Percentiles rank a stretch among this genome's conserved stretches.
Evolutionary conservation across 2,113 vertebrate genomes (phyloP).

Genomic region (Heterotis niloticus): DNA sequence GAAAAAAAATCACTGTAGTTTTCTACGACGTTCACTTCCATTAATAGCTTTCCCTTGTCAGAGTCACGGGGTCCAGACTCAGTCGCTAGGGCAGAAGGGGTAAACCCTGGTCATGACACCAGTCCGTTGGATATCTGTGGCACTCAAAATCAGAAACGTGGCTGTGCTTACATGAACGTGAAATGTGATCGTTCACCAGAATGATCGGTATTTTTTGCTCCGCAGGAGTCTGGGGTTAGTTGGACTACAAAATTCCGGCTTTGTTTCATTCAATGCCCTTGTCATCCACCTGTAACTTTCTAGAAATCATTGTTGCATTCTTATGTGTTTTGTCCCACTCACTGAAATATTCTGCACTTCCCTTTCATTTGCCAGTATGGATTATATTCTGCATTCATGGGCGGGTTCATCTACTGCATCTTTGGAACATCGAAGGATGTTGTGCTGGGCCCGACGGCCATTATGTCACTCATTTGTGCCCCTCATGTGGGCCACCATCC

Average conservation of each 20-base stretch:
- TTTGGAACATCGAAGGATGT: slow-evolving; percentile 92
- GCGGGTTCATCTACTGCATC: slow-evolving; percentile 86
- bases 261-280: neutral
- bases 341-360: neutral
- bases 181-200: too few relatives aligned
- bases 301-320: neutral
- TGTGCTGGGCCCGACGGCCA: slow-evolving; percentile 90
- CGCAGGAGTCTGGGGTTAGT: too few relatives aligned
- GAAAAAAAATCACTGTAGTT: too few relatives aligned
- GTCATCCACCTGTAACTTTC: neutral
- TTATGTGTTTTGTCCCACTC: neutral
- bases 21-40: too few relatives aligned
- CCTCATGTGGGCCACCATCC: slow-evolving; percentile 74
- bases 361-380: slow-evolving; percentile 70
- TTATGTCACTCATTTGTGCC: slow-evolving; percentile 92
- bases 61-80: too few relatives aligned
- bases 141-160: too few relatives aligned
- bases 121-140: too few relatives aligned
- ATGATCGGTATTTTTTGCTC: too few relatives aligned
- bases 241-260: neutral
- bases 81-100: too few relatives aligned
- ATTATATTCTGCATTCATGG: slow-evolving; percentile 90
- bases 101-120: too few relatives aligned
- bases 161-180: too few relatives aligned
- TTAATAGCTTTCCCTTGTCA: too few relatives aligned